Evolutionary conservation across 1,140 invertebrate genomes (phyloP).

Genomic region (Cylas formicarius): DNA sequence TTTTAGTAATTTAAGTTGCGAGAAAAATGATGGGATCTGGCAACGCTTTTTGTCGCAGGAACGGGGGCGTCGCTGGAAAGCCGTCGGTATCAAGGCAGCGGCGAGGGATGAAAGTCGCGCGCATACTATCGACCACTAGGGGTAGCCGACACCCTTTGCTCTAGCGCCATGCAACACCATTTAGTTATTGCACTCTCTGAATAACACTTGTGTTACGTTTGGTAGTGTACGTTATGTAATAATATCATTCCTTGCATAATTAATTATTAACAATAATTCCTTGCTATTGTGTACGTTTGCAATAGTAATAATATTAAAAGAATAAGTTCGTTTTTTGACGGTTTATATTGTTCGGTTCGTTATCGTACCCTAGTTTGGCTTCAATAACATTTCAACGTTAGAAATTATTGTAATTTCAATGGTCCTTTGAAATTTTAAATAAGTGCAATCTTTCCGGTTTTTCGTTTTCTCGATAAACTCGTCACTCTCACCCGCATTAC

Average conservation of each 20-base stretch:
- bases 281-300: slow-evolving; percentile 43
- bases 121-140: slow-evolving; percentile 37
- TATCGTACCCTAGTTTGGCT: slow-evolving; percentile 38
- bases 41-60: too few relatives aligned
- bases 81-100: slow-evolving; percentile 13
- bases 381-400: slow-evolving; percentile 37
- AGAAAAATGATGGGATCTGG: too few relatives aligned
- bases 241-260: slow-evolving; percentile 46
- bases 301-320: slow-evolving; percentile 40
- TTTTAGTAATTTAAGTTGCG: too few relatives aligned
- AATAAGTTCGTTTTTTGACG: slow-evolving; percentile 40
- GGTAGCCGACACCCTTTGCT: slow-evolving; percentile 40
- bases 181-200: slow-evolving; percentile 46
- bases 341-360: slow-evolving; percentile 37
- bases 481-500: slow-evolving; percentile 25
- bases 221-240: slow-evolving; percentile 46
- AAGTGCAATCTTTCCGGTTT: slow-evolving; percentile 34
- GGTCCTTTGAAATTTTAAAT: slow-evolving; percentile 36
- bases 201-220: slow-evolving; percentile 47
- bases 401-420: too few relatives aligned
- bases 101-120: slow-evolving; percentile 30
- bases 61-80: slow-evolving; percentile 20
- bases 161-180: slow-evolving; percentile 42
- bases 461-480: slow-evolving; percentile 24
- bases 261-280: slow-evolving; percentile 45